Conservation (phyloP, 2,113 vertebrate genomes). For the Verasper variegatus region DNA sequence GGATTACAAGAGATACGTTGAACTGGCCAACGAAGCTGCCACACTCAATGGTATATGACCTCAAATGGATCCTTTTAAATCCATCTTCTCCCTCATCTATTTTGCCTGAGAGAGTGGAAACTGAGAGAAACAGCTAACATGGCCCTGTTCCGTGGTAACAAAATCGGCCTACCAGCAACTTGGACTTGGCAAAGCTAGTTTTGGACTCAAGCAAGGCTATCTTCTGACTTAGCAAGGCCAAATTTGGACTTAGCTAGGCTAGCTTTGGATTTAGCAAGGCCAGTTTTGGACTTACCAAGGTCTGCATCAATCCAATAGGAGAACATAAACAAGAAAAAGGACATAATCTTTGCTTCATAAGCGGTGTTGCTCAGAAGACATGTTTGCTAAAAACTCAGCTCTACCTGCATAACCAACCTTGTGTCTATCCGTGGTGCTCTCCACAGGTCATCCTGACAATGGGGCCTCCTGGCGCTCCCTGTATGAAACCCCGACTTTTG, state of each 20-base stretch:
- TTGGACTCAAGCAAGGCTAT: no score
- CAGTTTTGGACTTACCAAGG: background rate
- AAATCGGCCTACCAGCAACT: no score
- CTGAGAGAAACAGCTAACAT: no score
- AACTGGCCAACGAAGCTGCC: slow-evolving; percentile 92
- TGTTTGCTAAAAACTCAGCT: no score
- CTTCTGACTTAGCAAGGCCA: no score
- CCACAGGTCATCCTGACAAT: slow-evolving; percentile 87
- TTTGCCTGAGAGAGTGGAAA: background rate
- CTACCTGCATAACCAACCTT: background rate
- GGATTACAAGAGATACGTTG: slow-evolving; percentile 88
- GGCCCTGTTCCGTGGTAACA: no score
- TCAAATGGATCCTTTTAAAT: slow-evolving; percentile 17
- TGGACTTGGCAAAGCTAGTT: no score
- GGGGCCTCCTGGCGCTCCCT: slow-evolving; percentile 92
- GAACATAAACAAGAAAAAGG: no score
- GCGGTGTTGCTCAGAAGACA: background rate
- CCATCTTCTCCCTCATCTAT: background rate
- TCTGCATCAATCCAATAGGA: background rate
- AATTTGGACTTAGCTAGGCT: background rate
- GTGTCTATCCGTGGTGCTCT: background rate
- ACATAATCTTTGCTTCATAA: background rate
- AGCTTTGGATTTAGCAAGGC: background rate
- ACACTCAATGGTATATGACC: slow-evolving; percentile 87
- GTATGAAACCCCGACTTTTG: slow-evolving; percentile 90